Percentiles rank a stretch among this genome's conserved stretches.
These are phyloP conservation scores for Artemisiospiza belli DNA, from an alignment of 2,113 vertebrate genomes.

Conservation along the genomic window DNA sequence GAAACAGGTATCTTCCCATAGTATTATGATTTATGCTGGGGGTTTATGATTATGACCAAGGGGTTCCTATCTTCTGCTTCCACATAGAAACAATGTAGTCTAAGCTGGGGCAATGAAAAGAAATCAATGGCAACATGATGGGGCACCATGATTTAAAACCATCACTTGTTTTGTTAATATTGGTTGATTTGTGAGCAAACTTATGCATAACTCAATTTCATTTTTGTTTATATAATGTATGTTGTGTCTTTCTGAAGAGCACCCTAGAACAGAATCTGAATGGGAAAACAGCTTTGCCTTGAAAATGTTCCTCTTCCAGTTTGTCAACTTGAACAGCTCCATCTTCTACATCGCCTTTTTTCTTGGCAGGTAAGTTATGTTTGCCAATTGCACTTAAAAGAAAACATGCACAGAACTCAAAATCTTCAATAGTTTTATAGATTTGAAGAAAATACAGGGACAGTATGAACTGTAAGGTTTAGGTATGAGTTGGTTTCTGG, in stretches of 20 bases:
- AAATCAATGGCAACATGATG: not conserved
- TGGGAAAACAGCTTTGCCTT: slow-evolving; percentile 99
- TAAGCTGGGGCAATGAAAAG: not conserved
- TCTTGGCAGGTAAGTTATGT: slow-evolving; percentile 86
- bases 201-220: not conserved
- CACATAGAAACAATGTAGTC: not conserved
- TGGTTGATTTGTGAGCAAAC: not conserved
- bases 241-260: slow-evolving; percentile 77
- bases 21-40: not conserved
- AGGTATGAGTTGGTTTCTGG: not conserved
- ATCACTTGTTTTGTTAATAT: not conserved
- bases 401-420: not conserved
- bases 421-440: not conserved
- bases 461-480: not conserved
- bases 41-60: no score
- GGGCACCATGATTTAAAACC: not conserved
- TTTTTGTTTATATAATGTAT: not conserved
- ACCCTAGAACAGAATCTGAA: slow-evolving; percentile 95
- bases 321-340: slow-evolving; percentile 98
- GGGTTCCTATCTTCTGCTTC: not conserved
- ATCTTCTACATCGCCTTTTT: slow-evolving; percentile 99
- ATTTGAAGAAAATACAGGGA: not conserved
- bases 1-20: not conserved
- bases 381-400: not conserved
- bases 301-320: slow-evolving; percentile 99